phyloP scores from a whole-genome alignment of 2,888 invertebrate genomes.

The Panorpa germanica region DNA sequence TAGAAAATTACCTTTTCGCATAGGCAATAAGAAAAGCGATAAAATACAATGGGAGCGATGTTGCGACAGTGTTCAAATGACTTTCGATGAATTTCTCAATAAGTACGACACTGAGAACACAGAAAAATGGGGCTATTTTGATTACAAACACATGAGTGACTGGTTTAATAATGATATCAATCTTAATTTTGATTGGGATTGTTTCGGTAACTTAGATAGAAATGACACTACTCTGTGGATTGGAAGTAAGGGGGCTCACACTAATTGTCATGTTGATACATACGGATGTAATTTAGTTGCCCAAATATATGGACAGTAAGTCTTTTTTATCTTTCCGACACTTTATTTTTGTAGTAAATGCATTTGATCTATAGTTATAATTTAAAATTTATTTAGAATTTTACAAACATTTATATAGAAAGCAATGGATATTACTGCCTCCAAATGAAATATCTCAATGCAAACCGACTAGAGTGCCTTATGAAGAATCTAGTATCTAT shows the following conservation, averaged over 20 bases:
- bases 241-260: slow-evolving; percentile 71
- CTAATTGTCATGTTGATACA: slow-evolving; percentile 85
- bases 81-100: slow-evolving; percentile 40
- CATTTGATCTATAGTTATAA: slow-evolving; percentile 1
- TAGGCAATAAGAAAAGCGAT: slow-evolving; percentile 17
- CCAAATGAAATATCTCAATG: slow-evolving; percentile 56
- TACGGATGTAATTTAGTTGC: slow-evolving; percentile 88
- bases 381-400: slow-evolving; percentile 8
- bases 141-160: slow-evolving; percentile 62
- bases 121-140: slow-evolving; percentile 60
- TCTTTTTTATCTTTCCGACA: slow-evolving; percentile 8
- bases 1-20: slow-evolving; percentile 15
- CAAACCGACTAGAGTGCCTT: slow-evolving; percentile 72
- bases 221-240: slow-evolving; percentile 71
- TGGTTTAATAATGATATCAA: slow-evolving; percentile 39
- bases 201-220: slow-evolving; percentile 19
- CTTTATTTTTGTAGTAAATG: slow-evolving; percentile 1
- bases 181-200: slow-evolving; percentile 21
- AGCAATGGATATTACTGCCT: slow-evolving; percentile 83
- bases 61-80: slow-evolving; percentile 35
- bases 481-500: slow-evolving; percentile 91
- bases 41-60: slow-evolving; percentile 66
- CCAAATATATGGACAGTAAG: slow-evolving; percentile 69
- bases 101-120: slow-evolving; percentile 19
- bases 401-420: slow-evolving; percentile 31